Conservation (phyloP, 2,113 vertebrate species). For the Hypocryptadius cinnamomeus region DNA sequence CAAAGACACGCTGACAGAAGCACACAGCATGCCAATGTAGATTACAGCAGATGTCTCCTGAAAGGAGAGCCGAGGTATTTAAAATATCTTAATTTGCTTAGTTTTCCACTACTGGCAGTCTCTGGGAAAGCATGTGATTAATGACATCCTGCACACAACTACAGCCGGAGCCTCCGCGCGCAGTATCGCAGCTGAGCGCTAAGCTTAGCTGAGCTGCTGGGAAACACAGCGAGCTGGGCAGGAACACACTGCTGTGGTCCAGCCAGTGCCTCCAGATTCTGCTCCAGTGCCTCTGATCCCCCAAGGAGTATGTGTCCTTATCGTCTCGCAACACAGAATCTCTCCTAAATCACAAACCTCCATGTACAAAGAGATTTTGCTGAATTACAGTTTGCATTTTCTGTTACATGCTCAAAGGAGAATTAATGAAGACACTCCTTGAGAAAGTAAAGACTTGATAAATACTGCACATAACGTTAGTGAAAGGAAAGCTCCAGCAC, state of each 20-base stretch:
- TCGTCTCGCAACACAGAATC: background rate
- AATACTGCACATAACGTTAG: background rate
- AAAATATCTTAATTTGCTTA: constrained; percentile 31
- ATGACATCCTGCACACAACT: background rate
- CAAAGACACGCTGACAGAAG: background rate
- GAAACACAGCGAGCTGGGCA: background rate
- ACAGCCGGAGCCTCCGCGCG: background rate
- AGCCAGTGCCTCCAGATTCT: background rate
- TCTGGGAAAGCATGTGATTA: background rate
- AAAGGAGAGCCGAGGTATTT: background rate
- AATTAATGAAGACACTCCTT: background rate
- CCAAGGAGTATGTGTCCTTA: background rate
- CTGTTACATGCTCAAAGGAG: background rate
- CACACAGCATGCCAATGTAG: background rate
- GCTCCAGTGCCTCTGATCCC: background rate
- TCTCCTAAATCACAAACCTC: background rate
- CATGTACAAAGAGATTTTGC: background rate
- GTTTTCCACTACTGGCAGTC: constrained; percentile 30
- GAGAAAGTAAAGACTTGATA: background rate
- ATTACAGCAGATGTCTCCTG: constrained; percentile 28
- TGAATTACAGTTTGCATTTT: background rate
- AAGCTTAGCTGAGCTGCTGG: background rate
- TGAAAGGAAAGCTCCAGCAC: background rate
- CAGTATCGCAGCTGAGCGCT: fast-evolving
- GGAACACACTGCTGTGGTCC: background rate